A percentile compares a stretch with the other conserved stretches of the same genome.
phyloP scores from a whole-genome alignment of 2,888 invertebrate species.

The Abrostola triplasia region DNA sequence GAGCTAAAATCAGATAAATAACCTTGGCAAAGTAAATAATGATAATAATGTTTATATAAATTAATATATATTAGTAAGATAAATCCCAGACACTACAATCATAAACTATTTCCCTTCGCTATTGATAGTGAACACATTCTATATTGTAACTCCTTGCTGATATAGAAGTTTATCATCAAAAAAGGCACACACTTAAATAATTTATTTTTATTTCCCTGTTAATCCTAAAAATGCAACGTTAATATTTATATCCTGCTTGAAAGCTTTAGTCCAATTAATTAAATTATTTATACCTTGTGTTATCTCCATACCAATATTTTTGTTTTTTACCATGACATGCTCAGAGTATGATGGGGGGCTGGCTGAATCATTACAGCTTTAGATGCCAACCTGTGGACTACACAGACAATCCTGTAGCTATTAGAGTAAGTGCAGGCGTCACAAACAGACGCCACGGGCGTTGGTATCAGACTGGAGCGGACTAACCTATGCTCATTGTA shows the following conservation, averaged over 20 bases:
- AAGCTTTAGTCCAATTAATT: conserved; percentile 3
- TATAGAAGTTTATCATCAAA: conserved; percentile 7
- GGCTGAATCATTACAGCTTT: conserved; percentile 96
- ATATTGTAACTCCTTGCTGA: conserved; percentile 20
- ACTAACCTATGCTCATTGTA: conserved; percentile 83
- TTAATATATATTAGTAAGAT: conserved; percentile 31
- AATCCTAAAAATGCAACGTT: conserved; percentile 9
- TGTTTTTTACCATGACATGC: conserved; percentile 75
- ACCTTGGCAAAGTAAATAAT: conserved; percentile 42
- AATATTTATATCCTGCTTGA: not conserved
- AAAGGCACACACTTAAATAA: conserved; percentile 7
- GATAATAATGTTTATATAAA: conserved; percentile 37
- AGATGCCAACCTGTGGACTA: conserved; percentile 97
- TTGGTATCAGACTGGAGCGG: conserved; percentile 56
- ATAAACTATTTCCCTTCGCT: conserved; percentile 8
- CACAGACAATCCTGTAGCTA: conserved; percentile 92
- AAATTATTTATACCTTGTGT: conserved; percentile 4
- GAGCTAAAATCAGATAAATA: conserved; percentile 28
- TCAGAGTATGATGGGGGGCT: conserved; percentile 96
- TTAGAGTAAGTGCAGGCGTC: conserved; percentile 91
- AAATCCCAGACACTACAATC: conserved; percentile 14
- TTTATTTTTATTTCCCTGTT: conserved; percentile 21
- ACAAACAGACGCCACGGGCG: conserved; percentile 54
- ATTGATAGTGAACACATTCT: conserved; percentile 11
- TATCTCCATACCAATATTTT: conserved; percentile 61